Evolutionary conservation across 2,113 vertebrate genomes (phyloP).

Genomic region (Oreochromis spilurus): DNA sequence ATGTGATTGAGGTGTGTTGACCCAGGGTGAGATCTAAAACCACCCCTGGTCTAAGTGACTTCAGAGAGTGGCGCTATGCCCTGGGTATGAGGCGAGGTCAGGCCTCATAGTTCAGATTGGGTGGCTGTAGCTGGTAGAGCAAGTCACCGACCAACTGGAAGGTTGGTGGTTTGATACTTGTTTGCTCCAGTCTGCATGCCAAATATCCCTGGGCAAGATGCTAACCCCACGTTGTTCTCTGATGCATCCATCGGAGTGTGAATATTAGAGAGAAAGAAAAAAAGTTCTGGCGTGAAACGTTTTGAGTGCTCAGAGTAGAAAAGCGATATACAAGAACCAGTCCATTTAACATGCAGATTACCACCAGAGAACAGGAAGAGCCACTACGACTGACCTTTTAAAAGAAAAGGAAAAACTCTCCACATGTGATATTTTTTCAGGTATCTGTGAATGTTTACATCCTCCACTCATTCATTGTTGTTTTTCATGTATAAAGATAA

Average conservation of each 20-base stretch:
- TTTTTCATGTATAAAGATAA: background rate
- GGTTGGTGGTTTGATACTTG: background rate
- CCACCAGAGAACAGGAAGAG: background rate
- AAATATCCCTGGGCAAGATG: background rate
- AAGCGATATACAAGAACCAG: too few species aligned
- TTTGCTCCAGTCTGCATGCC: background rate
- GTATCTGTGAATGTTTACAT: background rate
- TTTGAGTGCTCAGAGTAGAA: too few species aligned
- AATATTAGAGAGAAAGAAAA: too few species aligned
- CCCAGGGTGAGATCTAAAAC: background rate
- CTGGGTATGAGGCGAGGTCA: background rate
- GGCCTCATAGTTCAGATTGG: fast-evolving
- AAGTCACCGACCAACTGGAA: background rate
- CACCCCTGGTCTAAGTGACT: background rate
- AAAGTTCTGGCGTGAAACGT: too few species aligned
- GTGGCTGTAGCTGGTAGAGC: background rate
- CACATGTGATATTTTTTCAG: fast-evolving
- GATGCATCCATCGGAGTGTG: background rate
- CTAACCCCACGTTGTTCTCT: fast-evolving
- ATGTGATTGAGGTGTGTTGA: background rate
- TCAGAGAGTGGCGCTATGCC: background rate
- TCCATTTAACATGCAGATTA: too few species aligned
- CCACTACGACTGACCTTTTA: background rate
- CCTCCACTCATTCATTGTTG: background rate
- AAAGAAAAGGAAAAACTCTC: background rate